Base-by-base conservation (phyloP, 2,888 invertebrate species). In the Acleris literana region DNA sequence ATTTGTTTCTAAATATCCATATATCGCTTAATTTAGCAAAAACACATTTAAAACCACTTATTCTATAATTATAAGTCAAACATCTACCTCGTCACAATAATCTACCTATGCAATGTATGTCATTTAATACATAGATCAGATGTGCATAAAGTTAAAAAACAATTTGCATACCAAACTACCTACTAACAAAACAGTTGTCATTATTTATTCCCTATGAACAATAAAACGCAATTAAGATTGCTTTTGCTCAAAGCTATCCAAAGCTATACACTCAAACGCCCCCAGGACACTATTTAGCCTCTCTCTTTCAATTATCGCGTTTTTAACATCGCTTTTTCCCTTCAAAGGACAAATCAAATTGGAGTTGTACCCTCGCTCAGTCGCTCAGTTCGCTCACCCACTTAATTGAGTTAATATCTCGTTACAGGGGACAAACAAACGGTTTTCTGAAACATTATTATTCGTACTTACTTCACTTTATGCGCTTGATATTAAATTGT, bases 321-420 rank as follows among this genome's bases (percentile, higher is more conserved):
- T 57, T 61, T 62, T 66, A 65, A 61, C 66, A 48, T 66, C 65
- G 60, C 46, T 66, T 61, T 64, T 65, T 65, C 66, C 46, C 66
- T 66, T 66, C 66, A 66, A 66, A 66, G 61, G 61, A 60, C 61
- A 66, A 66, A 66, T 66, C 61, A 46, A 66, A 66, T 57, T 66
- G 33, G 61, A 52, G 25, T 25, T 44, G 49, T 49, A 49, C 49
- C 49, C 49, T 49, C 49, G 49, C 51, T 20, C 65, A 59, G 59
- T 64, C 64, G 59, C 54, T 60, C 60, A 44, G 54, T 54, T 65
- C 64, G 60, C 55, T 60, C 60, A 44, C 56, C 22, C 46, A 57
- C 56, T 52, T 66, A 66, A 66, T 66, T 62, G 57, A 66, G 66
- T 66, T 66, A 66, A 66, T 66, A 66, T 66, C 66, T 66, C 66